Base-by-base conservation (phyloP, 2,797 vertebrate genomes). In the Leptatherina wallacei region DNA sequence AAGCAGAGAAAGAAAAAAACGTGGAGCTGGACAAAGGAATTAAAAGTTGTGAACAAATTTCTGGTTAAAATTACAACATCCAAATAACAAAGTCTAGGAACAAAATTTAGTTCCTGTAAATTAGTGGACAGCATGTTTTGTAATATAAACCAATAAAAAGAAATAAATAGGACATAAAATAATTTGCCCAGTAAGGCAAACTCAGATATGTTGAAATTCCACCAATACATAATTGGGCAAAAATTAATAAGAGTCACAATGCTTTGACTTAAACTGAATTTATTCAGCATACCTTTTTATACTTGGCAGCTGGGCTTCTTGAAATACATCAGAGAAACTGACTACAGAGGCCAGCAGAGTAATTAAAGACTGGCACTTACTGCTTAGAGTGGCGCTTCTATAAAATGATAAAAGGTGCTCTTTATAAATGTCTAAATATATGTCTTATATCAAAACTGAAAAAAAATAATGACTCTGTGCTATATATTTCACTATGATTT, bases 191-290 rank as follows among this genome's bases (percentile, higher is more conserved):
- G 65, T 32, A 33, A 62, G 38, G 29, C 44, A 36, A 11, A 18
- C n/a, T 72, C 47, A 18, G 16, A 40, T 36, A n/a, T 33, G n/a
- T 9, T 6, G 4, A 47, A 63, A 57, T 69, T 71, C 51, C 38
- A 42, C 7, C 36, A n/a, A 71, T 60, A 35, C 16, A 65, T 54
- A 66, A 75, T 63, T 68, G n/a, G 49, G 42, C 18, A 59, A 62
- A 80, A 87, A 65, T 65, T 2, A 42, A 78, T 71, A 63, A 66
- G 22, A 73, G 69, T 68, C 63, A 71, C 47, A 69, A 69, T 72
- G 70, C 71, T 55, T 69, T 82, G 42, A 69, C n/a, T 67, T 64
- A 54, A 71, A 61, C 11, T 64, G 32, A 66, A 72, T 73, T 73
- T 64, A 73, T 71, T 76, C 61, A 61, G 68, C 51, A 38, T 71